These are phyloP conservation scores for Mellivora capensis DNA, from an alignment of 2,113 vertebrate species.

Conservation along the genomic window DNA sequence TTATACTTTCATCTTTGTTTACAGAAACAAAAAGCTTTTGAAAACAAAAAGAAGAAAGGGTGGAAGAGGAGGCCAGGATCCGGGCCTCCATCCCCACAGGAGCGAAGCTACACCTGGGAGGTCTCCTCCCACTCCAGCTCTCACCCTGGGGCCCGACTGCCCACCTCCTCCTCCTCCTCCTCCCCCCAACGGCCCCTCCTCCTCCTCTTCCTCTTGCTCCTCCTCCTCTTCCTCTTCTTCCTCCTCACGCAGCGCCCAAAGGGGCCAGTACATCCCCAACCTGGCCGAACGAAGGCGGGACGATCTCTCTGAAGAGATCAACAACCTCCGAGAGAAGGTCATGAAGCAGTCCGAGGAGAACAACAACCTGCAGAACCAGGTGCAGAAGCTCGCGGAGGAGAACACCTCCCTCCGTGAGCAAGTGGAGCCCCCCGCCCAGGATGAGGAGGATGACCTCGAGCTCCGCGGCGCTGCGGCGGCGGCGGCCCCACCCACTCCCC, in stretches of 20 bases:
- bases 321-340: slow-evolving; percentile 61
- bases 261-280: slow-evolving; percentile 24
- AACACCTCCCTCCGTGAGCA: slow-evolving; percentile 54
- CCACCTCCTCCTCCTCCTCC: slow-evolving; percentile 73
- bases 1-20: slow-evolving; percentile 39
- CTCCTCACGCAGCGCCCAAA: slow-evolving; percentile 23
- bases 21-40: slow-evolving; percentile 66
- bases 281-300: not conserved
- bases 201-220: slow-evolving; percentile 18
- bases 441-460: slow-evolving; percentile 35
- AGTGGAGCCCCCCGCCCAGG: not conserved
- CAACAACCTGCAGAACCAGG: slow-evolving; percentile 63
- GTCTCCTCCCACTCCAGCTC: slow-evolving; percentile 36
- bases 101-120: slow-evolving; percentile 54
- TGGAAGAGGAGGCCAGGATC: slow-evolving; percentile 54
- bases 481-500: not conserved
- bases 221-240: slow-evolving; percentile 56
- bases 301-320: slow-evolving; percentile 59
- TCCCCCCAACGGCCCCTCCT: slow-evolving; percentile 53
- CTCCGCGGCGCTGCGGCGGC: slow-evolving; percentile 41
- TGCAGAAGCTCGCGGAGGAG: slow-evolving; percentile 52
- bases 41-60: slow-evolving; percentile 50
- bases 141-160: slow-evolving; percentile 61
- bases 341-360: slow-evolving; percentile 62
- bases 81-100: slow-evolving; percentile 35